Conservation (phyloP, 37 sponge, comb jelly and placozoan genomes). For the Geodia barretti region DNA sequence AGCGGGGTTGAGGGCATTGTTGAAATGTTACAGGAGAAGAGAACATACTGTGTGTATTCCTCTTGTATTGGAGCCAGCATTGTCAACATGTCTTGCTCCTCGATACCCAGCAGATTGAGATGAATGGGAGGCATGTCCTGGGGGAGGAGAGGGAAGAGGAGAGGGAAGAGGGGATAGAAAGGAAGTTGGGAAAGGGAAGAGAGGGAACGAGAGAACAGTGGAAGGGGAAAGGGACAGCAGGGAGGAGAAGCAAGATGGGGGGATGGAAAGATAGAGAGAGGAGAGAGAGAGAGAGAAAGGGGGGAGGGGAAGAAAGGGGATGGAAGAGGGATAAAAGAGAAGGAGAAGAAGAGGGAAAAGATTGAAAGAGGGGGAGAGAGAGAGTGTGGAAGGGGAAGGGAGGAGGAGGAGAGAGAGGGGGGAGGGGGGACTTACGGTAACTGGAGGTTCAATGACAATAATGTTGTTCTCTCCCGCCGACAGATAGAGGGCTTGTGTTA, state of each 20-base stretch:
- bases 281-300: slow-evolving; percentile 12
- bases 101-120: neutral
- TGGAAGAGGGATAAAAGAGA: neutral
- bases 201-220: neutral
- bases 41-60: neutral
- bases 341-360: neutral
- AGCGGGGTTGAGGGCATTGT: too few relatives aligned
- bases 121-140: neutral
- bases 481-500: neutral
- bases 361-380: slow-evolving; percentile 4
- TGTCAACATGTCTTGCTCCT: neutral
- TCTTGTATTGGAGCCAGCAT: neutral
- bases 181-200: neutral
- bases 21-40: too few relatives aligned
- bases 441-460: neutral
- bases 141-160: neutral
- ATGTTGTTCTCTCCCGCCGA: neutral
- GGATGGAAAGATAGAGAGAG: neutral
- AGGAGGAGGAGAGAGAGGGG: neutral
- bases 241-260: neutral
- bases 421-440: neutral
- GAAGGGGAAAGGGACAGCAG: neutral
- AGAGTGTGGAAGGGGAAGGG: too few relatives aligned
- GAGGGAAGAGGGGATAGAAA: neutral
- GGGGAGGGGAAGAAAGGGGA: slow-evolving; percentile 12